phyloP scores from a whole-genome alignment of 2,113 vertebrate genomes.

The Aphyosemion australe region DNA sequence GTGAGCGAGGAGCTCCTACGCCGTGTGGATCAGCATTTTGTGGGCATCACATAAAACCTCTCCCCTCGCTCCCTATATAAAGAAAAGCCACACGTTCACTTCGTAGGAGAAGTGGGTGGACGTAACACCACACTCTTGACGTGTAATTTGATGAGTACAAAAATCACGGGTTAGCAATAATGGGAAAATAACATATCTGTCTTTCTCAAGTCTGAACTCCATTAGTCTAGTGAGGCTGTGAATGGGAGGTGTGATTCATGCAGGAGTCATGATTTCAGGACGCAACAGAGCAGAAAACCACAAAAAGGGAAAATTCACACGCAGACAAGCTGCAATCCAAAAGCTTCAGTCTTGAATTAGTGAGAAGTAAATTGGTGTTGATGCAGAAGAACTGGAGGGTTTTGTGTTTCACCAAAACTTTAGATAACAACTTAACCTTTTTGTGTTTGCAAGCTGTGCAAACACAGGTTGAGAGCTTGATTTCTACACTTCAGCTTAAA shows the following conservation, averaged over 20 bases:
- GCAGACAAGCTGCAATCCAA: not conserved
- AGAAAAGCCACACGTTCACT: constrained; percentile 41
- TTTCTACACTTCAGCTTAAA: constrained; percentile 38
- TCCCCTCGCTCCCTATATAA: not conserved
- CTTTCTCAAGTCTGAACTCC: constrained; percentile 14
- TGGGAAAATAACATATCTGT: constrained; percentile 18
- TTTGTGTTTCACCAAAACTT: not conserved
- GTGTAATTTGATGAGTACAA: constrained; percentile 45
- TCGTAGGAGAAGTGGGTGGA: constrained; percentile 63
- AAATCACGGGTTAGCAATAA: constrained; percentile 43
- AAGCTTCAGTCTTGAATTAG: not conserved
- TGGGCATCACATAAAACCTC: constrained; percentile 54
- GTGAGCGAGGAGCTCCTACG: constrained; percentile 65
- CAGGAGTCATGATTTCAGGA: constrained; percentile 11
- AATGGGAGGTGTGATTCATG: constrained; percentile 44
- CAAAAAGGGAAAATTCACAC: constrained; percentile 1
- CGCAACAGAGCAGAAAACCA: constrained; percentile 6
- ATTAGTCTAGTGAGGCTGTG: constrained; percentile 5
- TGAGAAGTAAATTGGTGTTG: not conserved
- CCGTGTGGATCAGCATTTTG: constrained; percentile 70
- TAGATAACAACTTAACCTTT: not conserved
- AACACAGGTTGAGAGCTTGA: constrained; percentile 10
- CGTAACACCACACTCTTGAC: constrained; percentile 53
- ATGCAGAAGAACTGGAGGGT: not conserved
- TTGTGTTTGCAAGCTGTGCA: constrained; percentile 3